Base-by-base conservation (phyloP, 2,797 vertebrate species). In the Pipistrellus pygmaeus region DNA sequence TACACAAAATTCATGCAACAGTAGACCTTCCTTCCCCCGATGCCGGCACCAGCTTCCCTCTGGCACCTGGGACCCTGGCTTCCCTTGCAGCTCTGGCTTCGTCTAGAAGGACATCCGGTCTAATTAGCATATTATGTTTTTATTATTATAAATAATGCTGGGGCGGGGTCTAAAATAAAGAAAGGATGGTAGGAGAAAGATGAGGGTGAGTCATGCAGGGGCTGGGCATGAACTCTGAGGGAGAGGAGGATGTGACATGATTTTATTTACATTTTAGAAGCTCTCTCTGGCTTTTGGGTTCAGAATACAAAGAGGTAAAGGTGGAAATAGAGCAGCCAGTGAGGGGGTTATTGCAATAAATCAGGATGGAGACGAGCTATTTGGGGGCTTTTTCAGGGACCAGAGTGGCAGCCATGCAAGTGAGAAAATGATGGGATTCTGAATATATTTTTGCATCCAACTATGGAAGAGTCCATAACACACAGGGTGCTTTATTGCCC, bases 371-470 rank as follows among this genome's bases (percentile, higher is more conserved):
- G 44, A 25, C 0, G 21, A 48, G 25, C 66, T 44, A 21, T 84
- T 30, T 68, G 12, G 6, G 57, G 32, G 68, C 13, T 46, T 84
- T 83, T 66, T 62, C 11, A 21, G 27, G 87, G 51, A 71, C 44
- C 25, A 72, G 15, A 25, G 53, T 41, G 20, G 60, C 62, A 77
- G 60, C 23, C 55, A 25, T 4, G 21, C 6, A 69, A 90, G 11
- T 41, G 25, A n/a, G 14, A 18, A 85, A 62, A 55, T 5, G 20
- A 77, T 85, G 1, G 64, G 44, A 27, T 84, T 75, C 53, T 30
- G 69, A 89, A 69, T 62, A 30, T 41, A 66, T 27, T 80, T 80
- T 55, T 88, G 85, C 93, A 90, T 41, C 38, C 32, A 38, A 82
- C 30, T 55, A 25, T 30, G 32, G 55, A 46, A 90, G 27, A 85